Evolutionary conservation across 1,140 invertebrate species (phyloP), one percentile per base, ranked within the genome.

Genomic region (Drosophila murphyi): DNA sequence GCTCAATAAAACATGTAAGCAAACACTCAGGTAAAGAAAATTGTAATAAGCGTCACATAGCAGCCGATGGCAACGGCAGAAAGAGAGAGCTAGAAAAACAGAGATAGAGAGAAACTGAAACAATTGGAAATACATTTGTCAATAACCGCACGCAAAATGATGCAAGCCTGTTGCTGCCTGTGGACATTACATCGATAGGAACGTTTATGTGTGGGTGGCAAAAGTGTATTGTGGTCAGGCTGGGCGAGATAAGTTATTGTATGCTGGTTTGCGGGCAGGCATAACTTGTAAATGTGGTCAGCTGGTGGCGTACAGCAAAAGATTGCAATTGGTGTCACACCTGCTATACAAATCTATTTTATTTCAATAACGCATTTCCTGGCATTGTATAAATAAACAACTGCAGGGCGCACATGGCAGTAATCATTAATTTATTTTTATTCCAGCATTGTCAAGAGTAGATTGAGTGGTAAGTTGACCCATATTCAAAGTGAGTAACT

Each of bases 101-200:
- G 62, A 29, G 45, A 61, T 55, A 55, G 39, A 35, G 43, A 72
- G 48, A 68, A 69, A 35, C 54, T 64, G 57, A 73, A 74, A 80
- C 80, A 85, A 89, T 89, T 89, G 80, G 78, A 89, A 79, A 89
- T 81, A 89, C 85, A 89, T 89, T 89, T 89, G 85, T 89, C 85
- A 89, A 73, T 76, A 85, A 89, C 85, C 78, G 37, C 76, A 79
- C 54, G 55, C 64, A 73, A 80, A 89, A 83, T 72, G 75, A 72
- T 72, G 81, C 78, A 52, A 68, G 70, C 56, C 68, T 60, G 65
- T 73, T 60, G 64, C 80, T 69, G 56, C 55, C 64, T 43, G 5
- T 65, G 80, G 62, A 47, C 56, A 68, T 72, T 61, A 76, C 41
- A 71, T 41, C 54, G 39, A 76, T 28, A 29, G 20, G 28, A 64